These are phyloP conservation scores for Prosopocoilus inquinatus DNA, from an alignment of 2,888 invertebrate species.

Conservation along the genomic window DNA sequence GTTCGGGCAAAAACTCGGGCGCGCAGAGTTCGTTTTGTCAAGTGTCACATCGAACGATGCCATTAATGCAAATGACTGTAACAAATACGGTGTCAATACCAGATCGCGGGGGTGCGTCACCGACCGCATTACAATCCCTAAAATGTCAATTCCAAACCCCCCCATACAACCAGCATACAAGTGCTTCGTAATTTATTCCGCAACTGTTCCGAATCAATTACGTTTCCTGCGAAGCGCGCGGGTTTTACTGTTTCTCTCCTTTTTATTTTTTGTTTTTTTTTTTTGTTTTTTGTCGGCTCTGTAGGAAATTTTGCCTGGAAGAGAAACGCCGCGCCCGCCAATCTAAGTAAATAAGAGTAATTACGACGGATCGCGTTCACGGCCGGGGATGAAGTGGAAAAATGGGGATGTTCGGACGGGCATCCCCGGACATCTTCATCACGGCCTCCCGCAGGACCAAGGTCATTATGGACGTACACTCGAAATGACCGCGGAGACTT, in stretches of 20 bases:
- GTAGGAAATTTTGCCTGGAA: too few relatives aligned
- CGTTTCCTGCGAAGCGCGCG: background rate
- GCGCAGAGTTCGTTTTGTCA: background rate
- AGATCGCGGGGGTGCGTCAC: constrained; percentile 5
- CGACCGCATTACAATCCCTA: background rate
- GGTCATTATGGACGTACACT: constrained; percentile 19
- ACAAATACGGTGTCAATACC: constrained; percentile 3
- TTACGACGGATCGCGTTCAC: constrained; percentile 3
- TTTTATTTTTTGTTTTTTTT: too few relatives aligned
- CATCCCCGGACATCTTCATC: constrained; percentile 20
- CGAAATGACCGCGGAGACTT: constrained; percentile 22
- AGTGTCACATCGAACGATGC: background rate
- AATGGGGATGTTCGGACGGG: constrained; percentile 5
- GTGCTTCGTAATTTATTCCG: constrained; percentile 1
- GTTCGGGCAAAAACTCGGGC: too few relatives aligned
- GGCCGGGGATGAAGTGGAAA: constrained; percentile 11
- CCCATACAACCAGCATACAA: background rate
- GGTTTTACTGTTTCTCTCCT: too few relatives aligned
- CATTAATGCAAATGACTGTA: background rate
- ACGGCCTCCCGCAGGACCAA: constrained; percentile 15
- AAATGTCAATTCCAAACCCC: constrained; percentile 3
- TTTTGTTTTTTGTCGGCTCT: too few relatives aligned
- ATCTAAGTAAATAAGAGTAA: background rate
- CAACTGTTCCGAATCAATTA: background rate
- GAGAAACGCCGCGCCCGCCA: too few relatives aligned